These are phyloP conservation scores for Xylophagus ater DNA, from an alignment of 2,888 invertebrate species.

Conservation along the genomic window DNA sequence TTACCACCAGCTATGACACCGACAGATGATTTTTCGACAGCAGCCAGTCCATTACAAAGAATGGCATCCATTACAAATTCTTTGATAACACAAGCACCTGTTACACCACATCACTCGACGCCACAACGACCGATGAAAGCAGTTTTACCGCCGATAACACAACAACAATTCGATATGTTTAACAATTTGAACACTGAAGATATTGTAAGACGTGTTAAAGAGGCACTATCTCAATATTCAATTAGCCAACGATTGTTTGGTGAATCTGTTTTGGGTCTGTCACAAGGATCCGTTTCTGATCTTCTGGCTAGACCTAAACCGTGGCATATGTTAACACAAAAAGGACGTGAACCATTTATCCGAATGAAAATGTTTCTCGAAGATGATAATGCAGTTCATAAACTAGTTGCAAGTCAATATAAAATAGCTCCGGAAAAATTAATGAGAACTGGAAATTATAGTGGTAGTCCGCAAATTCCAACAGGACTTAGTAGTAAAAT, in stretches of 20 bases:
- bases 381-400: slow-evolving; percentile 91
- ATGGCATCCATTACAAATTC: slow-evolving; percentile 99
- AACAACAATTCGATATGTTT: slow-evolving; percentile 97
- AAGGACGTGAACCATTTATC: slow-evolving; percentile 93
- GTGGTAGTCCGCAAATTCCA: slow-evolving; percentile 65
- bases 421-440: slow-evolving; percentile 96
- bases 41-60: slow-evolving; percentile 87
- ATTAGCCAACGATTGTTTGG: slow-evolving; percentile 97
- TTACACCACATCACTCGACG: slow-evolving; percentile 73
- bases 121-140: slow-evolving; percentile 87
- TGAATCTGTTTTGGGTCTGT: slow-evolving; percentile 91
- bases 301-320: slow-evolving; percentile 94
- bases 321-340: slow-evolving; percentile 98
- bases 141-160: slow-evolving; percentile 94
- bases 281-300: slow-evolving; percentile 96
- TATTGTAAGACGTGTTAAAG: slow-evolving; percentile 91
- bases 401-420: slow-evolving; percentile 91
- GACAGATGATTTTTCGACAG: slow-evolving; percentile 70
- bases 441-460: slow-evolving; percentile 91
- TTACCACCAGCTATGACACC: slow-evolving; percentile 74
- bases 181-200: slow-evolving; percentile 97
- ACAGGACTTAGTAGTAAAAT: slow-evolving; percentile 60
- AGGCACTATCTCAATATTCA: slow-evolving; percentile 87
- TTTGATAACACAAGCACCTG: slow-evolving; percentile 79
- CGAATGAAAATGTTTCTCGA: slow-evolving; percentile 97